These are phyloP conservation scores for Anguilla marmorata DNA, from an alignment of 2,797 vertebrate genomes.

Conservation along the genomic window DNA sequence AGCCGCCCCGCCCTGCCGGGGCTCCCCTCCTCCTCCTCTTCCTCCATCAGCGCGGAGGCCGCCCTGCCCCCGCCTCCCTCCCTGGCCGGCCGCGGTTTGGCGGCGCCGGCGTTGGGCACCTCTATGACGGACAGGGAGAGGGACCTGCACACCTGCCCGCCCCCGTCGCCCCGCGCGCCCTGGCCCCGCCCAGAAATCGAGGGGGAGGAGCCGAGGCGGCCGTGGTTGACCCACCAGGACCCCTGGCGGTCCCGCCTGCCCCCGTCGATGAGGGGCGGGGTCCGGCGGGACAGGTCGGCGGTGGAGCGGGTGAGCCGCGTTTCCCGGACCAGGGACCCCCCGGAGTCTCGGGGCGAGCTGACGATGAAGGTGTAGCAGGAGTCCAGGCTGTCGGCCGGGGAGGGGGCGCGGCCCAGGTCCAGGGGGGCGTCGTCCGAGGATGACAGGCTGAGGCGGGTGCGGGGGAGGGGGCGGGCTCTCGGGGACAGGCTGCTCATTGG, in stretches of 20 bases:
- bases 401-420: slow-evolving; percentile 64
- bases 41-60: slow-evolving; percentile 53
- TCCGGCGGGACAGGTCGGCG: slow-evolving; percentile 64
- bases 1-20: slow-evolving; percentile 52
- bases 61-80: slow-evolving; percentile 34
- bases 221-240: slow-evolving; percentile 48
- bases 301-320: slow-evolving; percentile 67
- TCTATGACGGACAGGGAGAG: slow-evolving; percentile 73
- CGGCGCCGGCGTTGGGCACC: slow-evolving; percentile 51
- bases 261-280: slow-evolving; percentile 53
- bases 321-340: slow-evolving; percentile 53
- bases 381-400: slow-evolving; percentile 75
- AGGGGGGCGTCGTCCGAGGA: slow-evolving; percentile 66
- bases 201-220: slow-evolving; percentile 47
- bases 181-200: slow-evolving; percentile 37
- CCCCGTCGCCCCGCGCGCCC: slow-evolving; percentile 32
- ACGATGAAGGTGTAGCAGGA: slow-evolving; percentile 79
- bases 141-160: slow-evolving; percentile 60
- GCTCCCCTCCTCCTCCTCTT: slow-evolving; percentile 57
- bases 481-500: slow-evolving; percentile 60
- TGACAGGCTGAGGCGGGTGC: slow-evolving; percentile 62
- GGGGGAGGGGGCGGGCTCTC: slow-evolving; percentile 44
- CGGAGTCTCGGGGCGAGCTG: slow-evolving; percentile 63
- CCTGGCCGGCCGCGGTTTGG: slow-evolving; percentile 30
- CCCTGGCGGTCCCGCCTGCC: slow-evolving; percentile 50